Percentiles rank a stretch among this genome's conserved stretches.
phyloP scores from a whole-genome alignment of 2,888 invertebrate species.

The Saturnia pavonia region DNA sequence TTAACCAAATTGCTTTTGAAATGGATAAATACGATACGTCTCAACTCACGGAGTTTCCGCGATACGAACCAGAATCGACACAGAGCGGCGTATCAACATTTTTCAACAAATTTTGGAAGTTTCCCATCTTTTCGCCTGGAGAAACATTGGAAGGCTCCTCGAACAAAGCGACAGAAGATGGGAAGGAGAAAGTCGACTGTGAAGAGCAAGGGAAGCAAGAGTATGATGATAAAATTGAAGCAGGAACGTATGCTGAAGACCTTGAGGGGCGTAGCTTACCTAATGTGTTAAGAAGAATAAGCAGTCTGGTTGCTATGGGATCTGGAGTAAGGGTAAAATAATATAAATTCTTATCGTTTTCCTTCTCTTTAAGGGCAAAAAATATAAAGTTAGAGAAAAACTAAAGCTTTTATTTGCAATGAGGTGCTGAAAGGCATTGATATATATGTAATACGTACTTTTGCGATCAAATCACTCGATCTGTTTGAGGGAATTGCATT shows the following conservation, averaged over 20 bases:
- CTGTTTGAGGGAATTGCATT: too few relatives aligned
- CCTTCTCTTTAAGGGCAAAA: too few relatives aligned
- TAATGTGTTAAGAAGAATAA: slow-evolving; percentile 93
- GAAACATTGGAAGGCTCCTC: slow-evolving; percentile 53
- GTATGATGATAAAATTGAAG: slow-evolving; percentile 60
- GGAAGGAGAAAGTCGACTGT: slow-evolving; percentile 40
- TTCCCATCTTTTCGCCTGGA: slow-evolving; percentile 81
- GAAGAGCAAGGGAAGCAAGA: slow-evolving; percentile 50
- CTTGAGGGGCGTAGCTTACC: slow-evolving; percentile 90
- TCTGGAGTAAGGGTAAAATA: slow-evolving; percentile 82
- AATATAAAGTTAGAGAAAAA: too few relatives aligned
- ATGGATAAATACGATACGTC: slow-evolving; percentile 77
- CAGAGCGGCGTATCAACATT: slow-evolving; percentile 88
- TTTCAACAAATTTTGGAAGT: slow-evolving; percentile 88
- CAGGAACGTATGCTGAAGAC: slow-evolving; percentile 77
- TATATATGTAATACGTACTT: too few relatives aligned
- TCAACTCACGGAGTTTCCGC: slow-evolving; percentile 75
- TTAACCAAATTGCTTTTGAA: neutral
- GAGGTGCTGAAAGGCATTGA: too few relatives aligned
- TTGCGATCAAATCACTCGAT: too few relatives aligned
- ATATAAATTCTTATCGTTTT: neutral
- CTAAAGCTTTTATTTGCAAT: too few relatives aligned
- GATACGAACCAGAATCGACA: slow-evolving; percentile 88
- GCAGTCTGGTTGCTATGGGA: slow-evolving; percentile 91
- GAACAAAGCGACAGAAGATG: slow-evolving; percentile 44